Evolutionary conservation across 2,888 invertebrate genomes (phyloP).

Genomic region (Diploptera punctata): DNA sequence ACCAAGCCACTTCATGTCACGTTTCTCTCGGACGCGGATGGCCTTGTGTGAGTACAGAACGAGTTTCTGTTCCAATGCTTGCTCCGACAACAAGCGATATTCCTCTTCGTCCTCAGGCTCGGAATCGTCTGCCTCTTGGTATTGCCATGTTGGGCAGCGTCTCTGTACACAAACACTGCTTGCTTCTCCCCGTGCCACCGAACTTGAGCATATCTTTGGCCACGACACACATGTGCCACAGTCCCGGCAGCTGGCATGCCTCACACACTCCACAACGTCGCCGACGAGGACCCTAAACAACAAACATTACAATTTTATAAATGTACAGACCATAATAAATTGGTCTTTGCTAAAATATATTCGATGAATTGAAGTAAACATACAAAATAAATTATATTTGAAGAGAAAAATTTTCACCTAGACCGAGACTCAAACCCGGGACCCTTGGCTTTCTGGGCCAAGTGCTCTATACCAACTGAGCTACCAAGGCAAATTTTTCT

Average conservation of each 20-base stretch:
- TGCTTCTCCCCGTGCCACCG: slow-evolving; percentile 70
- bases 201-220: slow-evolving; percentile 83
- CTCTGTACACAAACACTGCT: too few relatives aligned
- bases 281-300: slow-evolving; percentile 58
- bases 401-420: too few relatives aligned
- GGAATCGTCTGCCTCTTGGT: slow-evolving; percentile 70
- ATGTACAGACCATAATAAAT: too few relatives aligned
- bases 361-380: too few relatives aligned
- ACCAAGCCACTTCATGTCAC: slow-evolving; percentile 66
- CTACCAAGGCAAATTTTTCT: too few relatives aligned
- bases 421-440: too few relatives aligned
- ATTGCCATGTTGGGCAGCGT: slow-evolving; percentile 82
- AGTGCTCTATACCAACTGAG: too few relatives aligned
- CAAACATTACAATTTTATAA: too few relatives aligned
- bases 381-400: too few relatives aligned
- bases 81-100: slow-evolving; percentile 37
- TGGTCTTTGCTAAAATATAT: too few relatives aligned
- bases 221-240: too few relatives aligned
- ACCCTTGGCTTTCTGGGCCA: too few relatives aligned
- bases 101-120: slow-evolving; percentile 66
- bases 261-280: slow-evolving; percentile 80
- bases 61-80: background rate
- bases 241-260: slow-evolving; percentile 73
- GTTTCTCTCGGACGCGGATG: slow-evolving; percentile 25
- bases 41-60: background rate